Evolutionary conservation across 2,888 invertebrate species (phyloP).

Genomic region (Volucella bombylans): DNA sequence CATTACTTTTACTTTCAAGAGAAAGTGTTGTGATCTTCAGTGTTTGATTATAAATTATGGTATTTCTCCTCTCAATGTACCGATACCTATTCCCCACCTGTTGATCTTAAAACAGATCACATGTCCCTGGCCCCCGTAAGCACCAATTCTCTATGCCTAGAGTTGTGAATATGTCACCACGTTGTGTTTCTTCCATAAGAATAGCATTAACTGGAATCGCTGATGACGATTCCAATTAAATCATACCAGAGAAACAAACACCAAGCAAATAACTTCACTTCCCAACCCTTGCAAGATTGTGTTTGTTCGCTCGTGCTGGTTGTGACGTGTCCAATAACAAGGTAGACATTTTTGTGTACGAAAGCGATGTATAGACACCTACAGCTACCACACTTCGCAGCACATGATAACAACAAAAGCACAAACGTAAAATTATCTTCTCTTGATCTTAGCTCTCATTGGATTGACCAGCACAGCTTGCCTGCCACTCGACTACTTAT

Average conservation of each 20-base stretch:
- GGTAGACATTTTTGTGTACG: conserved; percentile 3
- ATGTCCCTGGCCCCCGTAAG: not conserved
- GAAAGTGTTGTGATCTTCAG: conserved; percentile 65
- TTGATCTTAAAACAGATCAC: conserved; percentile 3
- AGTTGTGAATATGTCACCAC: not conserved
- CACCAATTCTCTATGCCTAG: conserved; percentile 8
- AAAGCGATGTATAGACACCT: not conserved
- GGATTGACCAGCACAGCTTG: conserved; percentile 19
- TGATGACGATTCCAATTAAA: not conserved
- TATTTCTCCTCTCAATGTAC: not conserved
- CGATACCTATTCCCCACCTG: not conserved
- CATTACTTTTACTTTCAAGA: conserved; percentile 66
- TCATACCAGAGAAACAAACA: not conserved
- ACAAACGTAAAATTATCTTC: conserved; percentile 19
- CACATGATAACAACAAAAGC: conserved; percentile 20
- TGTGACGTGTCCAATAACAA: conserved; percentile 44
- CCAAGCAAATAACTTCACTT: no score
- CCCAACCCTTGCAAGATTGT: no score
- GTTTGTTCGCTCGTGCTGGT: not conserved
- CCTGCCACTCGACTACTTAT: conserved; percentile 22
- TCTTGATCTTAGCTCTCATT: conserved; percentile 20
- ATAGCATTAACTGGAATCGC: not conserved
- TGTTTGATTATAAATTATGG: conserved; percentile 1
- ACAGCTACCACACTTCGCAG: conserved; percentile 3
- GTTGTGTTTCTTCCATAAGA: not conserved